Percentiles rank a stretch among this genome's conserved stretches.
Evolutionary conservation across 2,888 invertebrate genomes (phyloP).

Genomic region (Dione juno): DNA sequence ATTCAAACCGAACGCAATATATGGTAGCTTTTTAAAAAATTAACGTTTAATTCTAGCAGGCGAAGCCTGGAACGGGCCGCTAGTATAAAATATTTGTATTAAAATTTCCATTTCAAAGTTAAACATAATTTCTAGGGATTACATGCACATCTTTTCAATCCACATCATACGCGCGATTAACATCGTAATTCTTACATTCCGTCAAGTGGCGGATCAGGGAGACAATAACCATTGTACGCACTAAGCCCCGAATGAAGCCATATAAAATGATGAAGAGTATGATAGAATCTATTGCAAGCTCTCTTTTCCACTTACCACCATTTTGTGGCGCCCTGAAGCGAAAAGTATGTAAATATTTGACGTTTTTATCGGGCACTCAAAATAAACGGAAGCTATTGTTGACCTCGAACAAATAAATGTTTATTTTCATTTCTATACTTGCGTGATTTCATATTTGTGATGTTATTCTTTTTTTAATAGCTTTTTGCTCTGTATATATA

Average conservation of each 20-base stretch:
- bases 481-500: neutral
- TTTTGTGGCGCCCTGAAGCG: conserved; percentile 20
- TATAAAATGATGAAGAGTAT: conserved; percentile 36
- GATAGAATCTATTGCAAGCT: conserved; percentile 33
- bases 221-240: conserved; percentile 39
- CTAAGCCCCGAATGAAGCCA: conserved; percentile 34
- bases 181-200: conserved; percentile 33
- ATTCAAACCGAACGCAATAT: too few relatives aligned
- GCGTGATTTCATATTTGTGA: neutral
- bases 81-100: too few relatives aligned
- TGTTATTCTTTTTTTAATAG: neutral
- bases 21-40: too few relatives aligned
- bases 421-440: conserved; percentile 11
- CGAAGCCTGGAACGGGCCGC: too few relatives aligned
- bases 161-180: conserved; percentile 42
- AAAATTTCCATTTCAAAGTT: neutral
- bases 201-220: conserved; percentile 37
- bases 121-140: conserved; percentile 38
- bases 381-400: conserved; percentile 1
- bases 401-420: conserved; percentile 3
- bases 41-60: too few relatives aligned
- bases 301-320: conserved; percentile 18
- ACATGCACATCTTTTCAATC: conserved; percentile 33
- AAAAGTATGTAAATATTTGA: conserved; percentile 29
- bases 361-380: conserved; percentile 17